A percentile compares a stretch with the other conserved stretches of the same genome.
These are phyloP conservation scores for Pegea sp. DNA, from an alignment of 23 tunicate genomes.

Conservation along the genomic window DNA sequence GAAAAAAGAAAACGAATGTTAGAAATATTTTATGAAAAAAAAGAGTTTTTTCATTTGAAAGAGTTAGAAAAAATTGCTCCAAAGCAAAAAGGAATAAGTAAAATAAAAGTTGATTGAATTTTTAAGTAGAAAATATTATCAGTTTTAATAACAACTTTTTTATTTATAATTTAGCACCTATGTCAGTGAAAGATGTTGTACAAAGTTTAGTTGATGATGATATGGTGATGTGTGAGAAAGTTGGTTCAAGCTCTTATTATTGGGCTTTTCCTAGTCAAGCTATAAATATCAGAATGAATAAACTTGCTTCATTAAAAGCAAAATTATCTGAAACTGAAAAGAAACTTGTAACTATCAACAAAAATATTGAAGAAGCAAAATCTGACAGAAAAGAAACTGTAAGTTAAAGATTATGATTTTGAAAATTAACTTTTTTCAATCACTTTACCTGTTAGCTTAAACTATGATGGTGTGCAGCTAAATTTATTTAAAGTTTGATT, in stretches of 20 bases:
- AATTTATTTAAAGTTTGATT: too few species aligned
- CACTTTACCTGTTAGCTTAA: too few species aligned
- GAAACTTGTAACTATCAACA: conserved; percentile 10
- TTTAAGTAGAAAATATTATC: background rate
- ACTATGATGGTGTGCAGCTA: too few species aligned
- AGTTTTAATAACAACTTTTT: background rate
- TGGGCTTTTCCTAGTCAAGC: conserved; percentile 87
- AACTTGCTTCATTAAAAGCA: conserved; percentile 9
- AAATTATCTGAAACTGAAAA: conserved; percentile 11
- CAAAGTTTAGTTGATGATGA: conserved; percentile 90
- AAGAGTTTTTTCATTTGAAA: conserved; percentile 91
- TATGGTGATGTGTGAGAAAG: conserved; percentile 79
- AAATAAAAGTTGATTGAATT: conserved; percentile 1
- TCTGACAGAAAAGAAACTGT: conserved; percentile 17
- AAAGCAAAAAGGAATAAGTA: conserved; percentile 87
- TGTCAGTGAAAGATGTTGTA: conserved; percentile 91
- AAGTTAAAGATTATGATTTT: too few species aligned
- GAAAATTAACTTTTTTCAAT: too few species aligned
- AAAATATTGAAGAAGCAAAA: conserved; percentile 19
- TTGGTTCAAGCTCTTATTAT: conserved; percentile 80
- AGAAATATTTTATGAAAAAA: conserved; percentile 75
- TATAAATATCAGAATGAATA: conserved; percentile 30
- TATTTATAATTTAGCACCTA: conserved; percentile 39
- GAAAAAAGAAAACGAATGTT: conserved; percentile 80
- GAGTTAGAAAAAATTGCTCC: conserved; percentile 94